Conservation (phyloP, 2,888 invertebrate species). For the Tanypteryx hageni region DNA sequence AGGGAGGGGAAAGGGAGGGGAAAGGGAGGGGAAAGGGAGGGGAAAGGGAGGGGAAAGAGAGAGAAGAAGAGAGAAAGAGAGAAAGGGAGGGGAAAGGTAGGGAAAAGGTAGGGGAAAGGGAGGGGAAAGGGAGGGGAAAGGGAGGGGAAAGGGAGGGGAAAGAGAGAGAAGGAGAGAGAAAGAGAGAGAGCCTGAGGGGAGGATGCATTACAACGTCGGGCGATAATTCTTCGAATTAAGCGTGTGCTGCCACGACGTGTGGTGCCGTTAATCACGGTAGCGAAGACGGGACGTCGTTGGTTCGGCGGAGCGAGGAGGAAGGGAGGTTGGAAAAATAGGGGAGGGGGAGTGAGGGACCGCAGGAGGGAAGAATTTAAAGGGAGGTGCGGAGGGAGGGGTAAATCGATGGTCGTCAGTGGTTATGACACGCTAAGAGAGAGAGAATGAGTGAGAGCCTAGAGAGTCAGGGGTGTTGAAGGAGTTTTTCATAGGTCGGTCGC, state of each 20-base stretch:
- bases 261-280: constrained; percentile 53
- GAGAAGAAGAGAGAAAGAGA: too few species aligned
- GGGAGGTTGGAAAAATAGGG: not conserved
- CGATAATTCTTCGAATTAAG: constrained; percentile 62
- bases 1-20: too few species aligned
- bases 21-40: too few species aligned
- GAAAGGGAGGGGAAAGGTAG: not conserved
- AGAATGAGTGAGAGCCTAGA: not conserved
- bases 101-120: not conserved
- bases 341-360: not conserved
- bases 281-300: constrained; percentile 49
- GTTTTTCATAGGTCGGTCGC: not conserved
- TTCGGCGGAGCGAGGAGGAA: not conserved
- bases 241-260: constrained; percentile 21
- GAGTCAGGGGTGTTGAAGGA: not conserved
- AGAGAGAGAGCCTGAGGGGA: not conserved
- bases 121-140: not conserved
- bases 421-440: constrained; percentile 28
- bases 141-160: not conserved
- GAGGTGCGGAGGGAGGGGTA: not conserved
- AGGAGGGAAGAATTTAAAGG: not conserved
- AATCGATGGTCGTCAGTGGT: constrained; percentile 48
- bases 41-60: too few species aligned
- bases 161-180: not conserved
- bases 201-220: constrained; percentile 45